Percentiles rank a stretch among this genome's conserved stretches.
phyloP scores from a whole-genome alignment of 2,797 vertebrate genomes.

The Aplochiton taeniatus region DNA sequence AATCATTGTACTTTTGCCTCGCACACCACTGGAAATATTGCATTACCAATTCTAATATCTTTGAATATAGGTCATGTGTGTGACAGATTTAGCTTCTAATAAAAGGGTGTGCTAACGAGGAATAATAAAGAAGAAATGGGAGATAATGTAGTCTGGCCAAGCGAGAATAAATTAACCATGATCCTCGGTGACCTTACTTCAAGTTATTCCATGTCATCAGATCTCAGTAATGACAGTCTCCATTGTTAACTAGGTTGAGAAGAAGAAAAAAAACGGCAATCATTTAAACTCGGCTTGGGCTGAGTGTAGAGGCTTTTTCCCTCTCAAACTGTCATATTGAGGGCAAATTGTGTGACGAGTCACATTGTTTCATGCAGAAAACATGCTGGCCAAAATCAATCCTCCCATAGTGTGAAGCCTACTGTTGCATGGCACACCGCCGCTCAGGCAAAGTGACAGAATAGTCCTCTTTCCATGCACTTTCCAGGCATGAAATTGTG shows the following conservation, averaged over 20 bases:
- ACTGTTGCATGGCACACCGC: too few relatives aligned
- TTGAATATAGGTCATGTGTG: constrained; percentile 7
- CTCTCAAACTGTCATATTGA: too few relatives aligned
- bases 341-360: too few relatives aligned
- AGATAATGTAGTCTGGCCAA: background rate
- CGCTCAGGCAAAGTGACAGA: too few relatives aligned
- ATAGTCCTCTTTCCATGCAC: too few relatives aligned
- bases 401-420: too few relatives aligned
- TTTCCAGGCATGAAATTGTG: too few relatives aligned
- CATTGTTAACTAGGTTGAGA: background rate
- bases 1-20: constrained; percentile 51
- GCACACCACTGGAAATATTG: constrained; percentile 48
- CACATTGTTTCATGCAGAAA: too few relatives aligned
- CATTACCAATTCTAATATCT: constrained; percentile 48
- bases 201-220: background rate
- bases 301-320: background rate
- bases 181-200: background rate
- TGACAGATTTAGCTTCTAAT: background rate
- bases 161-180: background rate
- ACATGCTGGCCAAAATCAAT: too few relatives aligned
- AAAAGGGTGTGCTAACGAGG: background rate
- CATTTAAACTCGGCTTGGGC: background rate
- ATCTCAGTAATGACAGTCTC: background rate
- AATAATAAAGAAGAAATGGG: background rate
- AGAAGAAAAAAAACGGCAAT: background rate